Evolutionary conservation across 2,113 vertebrate genomes (phyloP).

Genomic region (Puma concolor): DNA sequence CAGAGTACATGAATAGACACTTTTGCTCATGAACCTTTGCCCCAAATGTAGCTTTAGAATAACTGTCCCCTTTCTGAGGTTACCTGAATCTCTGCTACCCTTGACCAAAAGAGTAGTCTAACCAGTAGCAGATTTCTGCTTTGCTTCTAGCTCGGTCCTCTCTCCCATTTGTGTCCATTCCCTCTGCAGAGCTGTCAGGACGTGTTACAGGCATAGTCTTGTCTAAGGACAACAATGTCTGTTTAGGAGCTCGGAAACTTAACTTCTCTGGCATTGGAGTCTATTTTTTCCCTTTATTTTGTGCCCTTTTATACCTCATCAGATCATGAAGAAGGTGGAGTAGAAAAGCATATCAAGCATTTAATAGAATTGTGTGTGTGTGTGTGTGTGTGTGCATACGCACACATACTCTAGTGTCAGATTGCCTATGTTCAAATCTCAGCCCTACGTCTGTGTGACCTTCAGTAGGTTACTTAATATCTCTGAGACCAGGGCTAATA

Average conservation of each 20-base stretch:
- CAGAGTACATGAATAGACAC: no score
- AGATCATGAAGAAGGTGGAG: not conserved
- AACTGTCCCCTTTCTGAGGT: not conserved
- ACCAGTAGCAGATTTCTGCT: not conserved
- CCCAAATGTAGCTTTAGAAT: not conserved
- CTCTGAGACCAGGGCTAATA: not conserved
- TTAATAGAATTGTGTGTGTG: not conserved
- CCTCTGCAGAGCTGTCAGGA: no score
- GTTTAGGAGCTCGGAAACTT: not conserved
- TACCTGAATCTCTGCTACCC: not conserved
- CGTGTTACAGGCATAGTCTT: not conserved
- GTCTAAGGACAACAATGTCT: not conserved
- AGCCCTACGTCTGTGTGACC: not conserved
- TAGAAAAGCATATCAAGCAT: not conserved
- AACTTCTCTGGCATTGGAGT: not conserved
- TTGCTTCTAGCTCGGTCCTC: not conserved
- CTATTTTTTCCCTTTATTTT: not conserved
- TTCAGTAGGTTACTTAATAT: not conserved
- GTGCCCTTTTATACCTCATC: not conserved
- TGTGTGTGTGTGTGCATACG: not conserved
- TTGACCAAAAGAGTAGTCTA: not conserved
- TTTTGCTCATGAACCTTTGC: not conserved
- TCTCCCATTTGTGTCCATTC: not conserved
- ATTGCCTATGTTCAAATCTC: not conserved
- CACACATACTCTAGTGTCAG: not conserved